A percentile compares a stretch with the other conserved stretches of the same genome.
These are phyloP conservation scores for Palythoa grandis DNA, from an alignment of 92 coral and sea anemone species.

Conservation along the genomic window DNA sequence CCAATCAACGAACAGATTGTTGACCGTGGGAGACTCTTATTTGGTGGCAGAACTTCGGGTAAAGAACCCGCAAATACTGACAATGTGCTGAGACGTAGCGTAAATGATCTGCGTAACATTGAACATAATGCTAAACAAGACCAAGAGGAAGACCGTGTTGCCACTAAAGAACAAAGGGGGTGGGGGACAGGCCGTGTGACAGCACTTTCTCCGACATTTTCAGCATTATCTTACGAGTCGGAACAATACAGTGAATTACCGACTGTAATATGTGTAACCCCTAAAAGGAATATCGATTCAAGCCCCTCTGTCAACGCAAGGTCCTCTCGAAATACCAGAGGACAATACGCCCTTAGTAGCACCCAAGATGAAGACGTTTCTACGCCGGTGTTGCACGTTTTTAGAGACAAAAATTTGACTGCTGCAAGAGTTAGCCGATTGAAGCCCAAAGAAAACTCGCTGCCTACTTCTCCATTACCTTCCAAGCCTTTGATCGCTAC, in stretches of 20 bases:
- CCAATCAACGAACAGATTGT: not conserved
- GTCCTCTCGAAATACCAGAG: not conserved
- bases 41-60: not conserved
- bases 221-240: slow-evolving; percentile 78
- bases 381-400: slow-evolving; percentile 52
- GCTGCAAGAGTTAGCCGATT: slow-evolving; percentile 8
- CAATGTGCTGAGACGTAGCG: not conserved
- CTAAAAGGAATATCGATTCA: slow-evolving; percentile 37
- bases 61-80: not conserved
- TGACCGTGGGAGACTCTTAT: not conserved
- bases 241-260: slow-evolving; percentile 85
- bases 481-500: slow-evolving; percentile 18
- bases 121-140: slow-evolving; percentile 19
- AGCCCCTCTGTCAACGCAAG: not conserved
- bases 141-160: not conserved
- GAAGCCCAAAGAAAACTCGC: slow-evolving; percentile 9
- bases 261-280: slow-evolving; percentile 65
- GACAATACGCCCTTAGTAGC: slow-evolving; percentile 2
- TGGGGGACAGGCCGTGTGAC: slow-evolving; percentile 12
- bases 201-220: slow-evolving; percentile 76
- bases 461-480: slow-evolving; percentile 29
- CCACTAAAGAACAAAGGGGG: slow-evolving; percentile 2
- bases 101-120: not conserved
- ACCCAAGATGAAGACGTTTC: not conserved
- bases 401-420: slow-evolving; percentile 34